phyloP scores from a whole-genome alignment of 2,797 vertebrate species.

The Anniella stebbinsi region DNA sequence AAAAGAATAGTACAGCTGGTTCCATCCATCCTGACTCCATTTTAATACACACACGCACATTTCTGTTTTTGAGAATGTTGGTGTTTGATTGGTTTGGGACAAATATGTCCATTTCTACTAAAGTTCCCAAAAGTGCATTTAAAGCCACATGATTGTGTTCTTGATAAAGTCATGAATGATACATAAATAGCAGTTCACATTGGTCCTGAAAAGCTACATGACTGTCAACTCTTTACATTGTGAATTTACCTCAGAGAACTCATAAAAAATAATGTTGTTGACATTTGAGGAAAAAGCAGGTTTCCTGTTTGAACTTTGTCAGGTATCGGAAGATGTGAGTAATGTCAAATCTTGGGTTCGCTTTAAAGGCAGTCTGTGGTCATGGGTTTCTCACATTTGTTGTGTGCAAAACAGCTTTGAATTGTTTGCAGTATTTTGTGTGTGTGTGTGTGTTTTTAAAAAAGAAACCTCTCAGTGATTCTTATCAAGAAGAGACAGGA shows the following conservation, averaged over 20 bases:
- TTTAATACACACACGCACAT: slow-evolving; percentile 12
- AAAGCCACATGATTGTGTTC: slow-evolving; percentile 67
- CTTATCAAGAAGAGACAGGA: slow-evolving; percentile 73
- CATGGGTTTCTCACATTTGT: slow-evolving; percentile 83
- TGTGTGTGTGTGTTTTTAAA: no score
- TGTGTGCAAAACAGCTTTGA: slow-evolving; percentile 78
- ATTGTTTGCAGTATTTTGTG: slow-evolving; percentile 78
- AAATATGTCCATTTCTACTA: slow-evolving; percentile 66
- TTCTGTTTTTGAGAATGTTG: slow-evolving; percentile 13
- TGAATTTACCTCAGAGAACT: slow-evolving; percentile 54
- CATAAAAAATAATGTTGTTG: slow-evolving; percentile 79
- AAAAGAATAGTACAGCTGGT: slow-evolving; percentile 10
- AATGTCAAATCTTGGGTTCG: slow-evolving; percentile 86
- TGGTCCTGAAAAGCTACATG: slow-evolving; percentile 70
- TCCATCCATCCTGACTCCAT: slow-evolving; percentile 55
- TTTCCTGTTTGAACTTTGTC: slow-evolving; percentile 93
- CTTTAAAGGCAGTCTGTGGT: slow-evolving; percentile 85
- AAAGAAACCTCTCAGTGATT: slow-evolving; percentile 68
- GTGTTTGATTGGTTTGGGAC: slow-evolving; percentile 57
- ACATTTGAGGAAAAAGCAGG: slow-evolving; percentile 85
- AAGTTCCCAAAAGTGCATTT: slow-evolving; percentile 68
- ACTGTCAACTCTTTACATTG: slow-evolving; percentile 45
- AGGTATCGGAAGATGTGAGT: slow-evolving; percentile 91
- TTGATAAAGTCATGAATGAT: slow-evolving; percentile 74
- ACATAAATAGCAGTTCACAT: slow-evolving; percentile 63